Conservation (phyloP, 2,797 vertebrate species). For the Setipinna tenuifilis region DNA sequence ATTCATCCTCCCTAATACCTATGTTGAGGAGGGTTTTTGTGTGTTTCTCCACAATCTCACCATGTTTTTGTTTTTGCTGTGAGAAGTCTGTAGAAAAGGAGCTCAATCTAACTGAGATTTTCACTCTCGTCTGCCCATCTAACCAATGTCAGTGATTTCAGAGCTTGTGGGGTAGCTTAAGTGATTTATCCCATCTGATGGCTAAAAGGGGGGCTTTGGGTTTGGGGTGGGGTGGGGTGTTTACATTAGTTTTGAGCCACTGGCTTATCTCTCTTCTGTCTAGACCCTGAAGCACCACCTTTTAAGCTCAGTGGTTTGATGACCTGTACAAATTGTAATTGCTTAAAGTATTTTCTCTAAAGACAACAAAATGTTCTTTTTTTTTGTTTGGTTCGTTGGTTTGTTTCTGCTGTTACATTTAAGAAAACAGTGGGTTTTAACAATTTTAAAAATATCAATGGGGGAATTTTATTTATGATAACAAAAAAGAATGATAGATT, state of each 20-base stretch:
- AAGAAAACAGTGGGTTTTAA: slow-evolving; percentile 54
- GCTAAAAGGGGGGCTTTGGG: not conserved
- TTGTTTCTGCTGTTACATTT: slow-evolving; percentile 48
- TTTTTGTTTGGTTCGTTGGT: not conserved
- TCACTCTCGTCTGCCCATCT: not conserved
- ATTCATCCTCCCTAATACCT: not conserved
- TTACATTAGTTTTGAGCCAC: not conserved
- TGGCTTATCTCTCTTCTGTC: slow-evolving; percentile 14
- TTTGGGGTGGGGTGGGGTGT: not conserved
- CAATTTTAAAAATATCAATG: slow-evolving; percentile 51
- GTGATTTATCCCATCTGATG: not conserved
- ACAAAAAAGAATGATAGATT: slow-evolving; percentile 53
- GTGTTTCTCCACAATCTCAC: not conserved
- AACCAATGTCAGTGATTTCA: not conserved
- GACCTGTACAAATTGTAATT: slow-evolving; percentile 65
- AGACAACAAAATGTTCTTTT: slow-evolving; percentile 47
- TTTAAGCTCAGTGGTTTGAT: slow-evolving; percentile 53
- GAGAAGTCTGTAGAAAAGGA: not conserved
- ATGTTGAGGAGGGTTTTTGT: not conserved
- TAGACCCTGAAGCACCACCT: slow-evolving; percentile 62
- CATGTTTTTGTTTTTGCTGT: not conserved
- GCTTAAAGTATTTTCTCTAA: slow-evolving; percentile 65
- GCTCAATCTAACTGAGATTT: not conserved
- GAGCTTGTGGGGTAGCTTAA: not conserved
- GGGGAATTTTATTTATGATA: slow-evolving; percentile 53